phyloP scores from a whole-genome alignment of 2,797 vertebrate species.

The Podarcis lilfordi region DNA sequence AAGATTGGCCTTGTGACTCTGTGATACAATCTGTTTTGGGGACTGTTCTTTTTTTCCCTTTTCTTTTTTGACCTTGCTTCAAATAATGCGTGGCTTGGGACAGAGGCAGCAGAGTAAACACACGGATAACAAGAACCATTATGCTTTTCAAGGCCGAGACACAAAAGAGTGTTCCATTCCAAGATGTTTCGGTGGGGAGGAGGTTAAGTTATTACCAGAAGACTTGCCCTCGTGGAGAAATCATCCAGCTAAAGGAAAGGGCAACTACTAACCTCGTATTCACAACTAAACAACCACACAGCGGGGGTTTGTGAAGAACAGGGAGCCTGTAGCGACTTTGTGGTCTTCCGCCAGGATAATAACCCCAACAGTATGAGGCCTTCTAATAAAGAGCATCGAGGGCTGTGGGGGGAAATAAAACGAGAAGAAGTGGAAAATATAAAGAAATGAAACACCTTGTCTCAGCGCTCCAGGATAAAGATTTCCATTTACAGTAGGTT shows the following conservation, averaged over 20 bases:
- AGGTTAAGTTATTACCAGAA: slow-evolving; percentile 38
- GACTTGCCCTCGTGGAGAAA: slow-evolving; percentile 47
- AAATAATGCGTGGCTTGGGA: slow-evolving; percentile 25
- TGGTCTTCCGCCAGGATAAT: slow-evolving; percentile 48
- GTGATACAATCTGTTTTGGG: background rate
- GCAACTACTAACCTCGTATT: slow-evolving; percentile 47
- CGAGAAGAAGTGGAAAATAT: slow-evolving; percentile 56
- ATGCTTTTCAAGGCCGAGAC: slow-evolving; percentile 26
- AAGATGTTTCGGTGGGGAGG: slow-evolving; percentile 1
- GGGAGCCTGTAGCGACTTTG: slow-evolving; percentile 32
- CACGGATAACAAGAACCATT: background rate
- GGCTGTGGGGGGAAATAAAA: slow-evolving; percentile 49
- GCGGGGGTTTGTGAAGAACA: slow-evolving; percentile 32
- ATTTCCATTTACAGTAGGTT: slow-evolving; percentile 58
- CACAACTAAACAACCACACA: slow-evolving; percentile 45
- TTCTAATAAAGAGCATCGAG: slow-evolving; percentile 45
- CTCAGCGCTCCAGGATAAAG: slow-evolving; percentile 58
- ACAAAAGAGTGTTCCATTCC: slow-evolving; percentile 25
- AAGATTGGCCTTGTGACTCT: slow-evolving; percentile 41
- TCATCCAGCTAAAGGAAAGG: slow-evolving; percentile 56
- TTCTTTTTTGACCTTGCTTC: background rate
- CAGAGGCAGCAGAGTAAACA: background rate
- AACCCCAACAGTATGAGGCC: slow-evolving; percentile 30
- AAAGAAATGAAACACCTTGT: slow-evolving; percentile 54
- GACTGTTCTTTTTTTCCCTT: background rate